Base-by-base conservation (phyloP, 1,140 invertebrate genomes). In the Bombus pyrosoma region DNA sequence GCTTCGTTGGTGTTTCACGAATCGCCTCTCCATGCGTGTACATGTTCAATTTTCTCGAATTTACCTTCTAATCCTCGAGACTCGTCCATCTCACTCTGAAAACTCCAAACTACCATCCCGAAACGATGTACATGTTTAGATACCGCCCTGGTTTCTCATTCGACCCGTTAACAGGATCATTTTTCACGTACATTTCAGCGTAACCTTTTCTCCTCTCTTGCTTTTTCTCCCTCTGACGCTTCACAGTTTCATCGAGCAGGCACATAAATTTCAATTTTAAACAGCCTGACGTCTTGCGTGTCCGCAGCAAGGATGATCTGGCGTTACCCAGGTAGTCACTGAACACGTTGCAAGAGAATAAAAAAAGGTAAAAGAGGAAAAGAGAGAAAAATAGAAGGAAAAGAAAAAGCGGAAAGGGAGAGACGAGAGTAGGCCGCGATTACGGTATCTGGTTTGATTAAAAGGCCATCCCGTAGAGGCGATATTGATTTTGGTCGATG, bases 261-360 rank as follows among this genome's bases (percentile, higher is more conserved):
- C 77, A 72, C 85, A 77, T 89, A 89, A 89, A 89, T 89, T 89
- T 83, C 88, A 81, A 89, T 89, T 83, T 86, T 62, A 85, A 85
- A 74, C 74, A 74, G 59, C 15, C 53, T 28, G 75, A 18, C 78
- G 57, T 71, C 41, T 74, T 12, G 77, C 83, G 83, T 64, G 68
- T 72, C n/a, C 39, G 32, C 32, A 34, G 43, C n/a, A 77, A 85
- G 59, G 59, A 73, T 74, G 59, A 73, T 85, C 37, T 62, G 43
- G 34, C 10, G 37, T 41, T 39, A 39, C 69, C 9, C 47, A 71
- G 75, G 75, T 71, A 79, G 43, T 18, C 18, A 57, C 34, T 25
- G 72, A 73, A 43, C 25, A 39, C 75, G 75, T 15, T 62, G 41
- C 6, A 18, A 34, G 37, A 77, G 75, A 53, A 8, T 22, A 47